Evolutionary conservation across 2,888 invertebrate genomes (phyloP).

Genomic region (Calliscelio sp.): DNA sequence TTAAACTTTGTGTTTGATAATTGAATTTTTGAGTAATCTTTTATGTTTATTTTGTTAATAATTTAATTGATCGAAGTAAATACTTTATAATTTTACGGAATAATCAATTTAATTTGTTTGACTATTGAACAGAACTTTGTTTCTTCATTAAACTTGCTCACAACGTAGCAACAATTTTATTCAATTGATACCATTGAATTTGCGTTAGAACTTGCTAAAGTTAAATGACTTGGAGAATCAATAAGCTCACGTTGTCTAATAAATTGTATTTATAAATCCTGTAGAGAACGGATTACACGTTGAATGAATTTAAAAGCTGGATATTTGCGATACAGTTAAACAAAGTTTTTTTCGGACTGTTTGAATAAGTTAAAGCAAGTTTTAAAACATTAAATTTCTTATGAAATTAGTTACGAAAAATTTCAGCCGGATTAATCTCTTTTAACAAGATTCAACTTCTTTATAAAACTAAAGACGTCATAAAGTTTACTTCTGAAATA

Average conservation of each 20-base stretch:
- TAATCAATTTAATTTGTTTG: not conserved
- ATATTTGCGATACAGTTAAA: slow-evolving; percentile 5
- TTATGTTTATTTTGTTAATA: too few relatives aligned
- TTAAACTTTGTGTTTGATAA: too few relatives aligned
- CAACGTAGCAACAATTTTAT: slow-evolving; percentile 35
- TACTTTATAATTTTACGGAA: too few relatives aligned
- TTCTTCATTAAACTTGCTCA: slow-evolving; percentile 42
- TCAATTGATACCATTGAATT: slow-evolving; percentile 44
- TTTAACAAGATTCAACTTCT: slow-evolving; percentile 55
- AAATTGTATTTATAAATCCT: slow-evolving; percentile 33
- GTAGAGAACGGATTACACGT: slow-evolving; percentile 8
- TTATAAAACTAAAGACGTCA: slow-evolving; percentile 54
- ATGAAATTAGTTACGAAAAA: slow-evolving; percentile 46
- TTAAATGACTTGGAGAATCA: slow-evolving; percentile 60
- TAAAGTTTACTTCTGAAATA: slow-evolving; percentile 56
- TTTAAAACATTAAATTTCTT: not conserved
- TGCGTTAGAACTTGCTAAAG: slow-evolving; percentile 26
- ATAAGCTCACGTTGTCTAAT: slow-evolving; percentile 38
- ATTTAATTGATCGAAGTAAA: too few relatives aligned
- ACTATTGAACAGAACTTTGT: slow-evolving; percentile 30
- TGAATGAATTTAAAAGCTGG: not conserved
- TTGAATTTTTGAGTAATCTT: too few relatives aligned
- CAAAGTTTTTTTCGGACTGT: not conserved
- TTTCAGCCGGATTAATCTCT: slow-evolving; percentile 33
- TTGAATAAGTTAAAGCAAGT: not conserved